Base-by-base conservation (phyloP, 2,113 vertebrate genomes). In the Fregetta grallaria region DNA sequence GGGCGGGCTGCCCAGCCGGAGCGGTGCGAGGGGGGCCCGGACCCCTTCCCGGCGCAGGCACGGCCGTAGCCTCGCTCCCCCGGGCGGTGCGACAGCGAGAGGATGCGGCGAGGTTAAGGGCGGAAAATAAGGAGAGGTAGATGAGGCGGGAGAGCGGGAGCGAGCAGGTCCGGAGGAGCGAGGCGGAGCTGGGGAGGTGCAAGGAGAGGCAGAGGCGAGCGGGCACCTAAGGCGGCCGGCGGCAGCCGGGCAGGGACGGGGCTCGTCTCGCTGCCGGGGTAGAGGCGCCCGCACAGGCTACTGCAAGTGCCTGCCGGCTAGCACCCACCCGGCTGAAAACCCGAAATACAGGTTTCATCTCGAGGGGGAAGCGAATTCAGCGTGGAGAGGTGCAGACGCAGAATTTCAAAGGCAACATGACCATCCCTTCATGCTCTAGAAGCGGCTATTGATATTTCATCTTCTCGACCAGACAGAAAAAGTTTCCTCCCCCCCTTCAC, bases 171-270 rank as follows among this genome's bases (percentile, higher is more conserved):
- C 12, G 74, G 63, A 38, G 53, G 4, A 59, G 61, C 68, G 18
- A 50, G 44, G 67, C 8, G 6, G 44, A 15, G 22, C 0, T 4
- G 38, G 14, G 20, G 32, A 34, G 36, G 8, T 6, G n/a, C 1
- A 13, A 30, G 65, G 1, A 29, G 42, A 36, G 18, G 58, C n/a
- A 29, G 30, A 13, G 23, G 25, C 40, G 52, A 30, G 79, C 22
- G 10, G 78, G 73, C 27, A 7, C 27, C 18, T 2, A 6, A 21
- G 30, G 62, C 34, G 15, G 58, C 47, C 40, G 40, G 79, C n/a
- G 10, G 38, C 47, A 55, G 85, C 73, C 40, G 44, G 53, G 25
- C 17, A 4, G 27, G 22, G 5, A 53, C 7, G 5, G 34, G 9
- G 53, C 38, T 67, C 15, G 6, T 10, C 53, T 19, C 15, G 16